phyloP scores from a whole-genome alignment of 2,797 vertebrate genomes.

The Clarias fuscus region DNA sequence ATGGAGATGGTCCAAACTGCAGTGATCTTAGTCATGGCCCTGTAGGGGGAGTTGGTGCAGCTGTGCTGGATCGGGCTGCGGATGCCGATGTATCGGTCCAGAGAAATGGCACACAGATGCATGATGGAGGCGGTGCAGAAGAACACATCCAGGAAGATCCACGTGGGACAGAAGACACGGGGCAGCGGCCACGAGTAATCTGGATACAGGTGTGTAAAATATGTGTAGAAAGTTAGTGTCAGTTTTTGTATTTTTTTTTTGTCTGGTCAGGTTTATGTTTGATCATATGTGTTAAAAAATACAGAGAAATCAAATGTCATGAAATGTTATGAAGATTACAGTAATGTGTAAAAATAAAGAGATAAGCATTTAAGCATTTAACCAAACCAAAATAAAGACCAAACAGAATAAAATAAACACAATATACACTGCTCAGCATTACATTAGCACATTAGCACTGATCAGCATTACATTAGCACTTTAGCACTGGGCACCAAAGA shows the following conservation, averaged over 20 bases:
- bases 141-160: conserved; percentile 87
- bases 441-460: too few relatives aligned
- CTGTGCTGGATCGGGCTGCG: conserved; percentile 86
- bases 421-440: background rate
- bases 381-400: too few relatives aligned
- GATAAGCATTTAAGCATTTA: background rate
- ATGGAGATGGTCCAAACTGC: conserved; percentile 87
- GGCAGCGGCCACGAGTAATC: conserved; percentile 85
- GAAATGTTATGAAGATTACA: background rate
- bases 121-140: conserved; percentile 89
- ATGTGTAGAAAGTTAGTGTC: background rate
- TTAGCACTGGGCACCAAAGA: too few relatives aligned
- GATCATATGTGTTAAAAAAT: background rate
- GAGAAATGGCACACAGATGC: conserved; percentile 87
- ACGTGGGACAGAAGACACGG: conserved; percentile 81
- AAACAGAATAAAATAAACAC: background rate
- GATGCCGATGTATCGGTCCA: conserved; percentile 87
- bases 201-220: conserved; percentile 55
- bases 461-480: too few relatives aligned
- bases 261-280: background rate
- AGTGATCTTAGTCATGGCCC: conserved; percentile 84
- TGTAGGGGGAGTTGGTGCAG: conserved; percentile 84
- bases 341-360: background rate
- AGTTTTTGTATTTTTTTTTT: background rate
- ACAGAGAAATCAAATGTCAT: background rate